phyloP scores from a whole-genome alignment of 2,888 invertebrate genomes.

The Melolontha melolontha region DNA sequence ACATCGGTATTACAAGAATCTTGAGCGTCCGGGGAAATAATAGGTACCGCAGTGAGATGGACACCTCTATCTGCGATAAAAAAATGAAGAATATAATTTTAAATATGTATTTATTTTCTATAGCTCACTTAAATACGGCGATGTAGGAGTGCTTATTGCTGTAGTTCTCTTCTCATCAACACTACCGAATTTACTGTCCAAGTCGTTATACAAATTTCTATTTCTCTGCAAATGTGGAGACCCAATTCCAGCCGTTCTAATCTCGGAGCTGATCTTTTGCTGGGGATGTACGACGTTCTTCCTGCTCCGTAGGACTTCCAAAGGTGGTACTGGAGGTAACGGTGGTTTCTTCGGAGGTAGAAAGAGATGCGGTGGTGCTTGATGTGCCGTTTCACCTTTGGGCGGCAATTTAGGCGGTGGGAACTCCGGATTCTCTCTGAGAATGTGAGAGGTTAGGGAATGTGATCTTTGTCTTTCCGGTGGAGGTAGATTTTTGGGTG shows the following conservation, averaged over 20 bases:
- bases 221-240: constrained; percentile 75
- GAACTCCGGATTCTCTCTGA: constrained; percentile 51
- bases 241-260: constrained; percentile 73
- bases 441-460: constrained; percentile 63
- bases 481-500: constrained; percentile 72
- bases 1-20: constrained; percentile 55
- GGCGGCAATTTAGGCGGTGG: constrained; percentile 71
- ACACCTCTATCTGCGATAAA: constrained; percentile 50
- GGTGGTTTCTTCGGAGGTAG: constrained; percentile 80
- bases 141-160: constrained; percentile 64
- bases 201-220: constrained; percentile 70
- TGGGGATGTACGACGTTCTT: constrained; percentile 59
- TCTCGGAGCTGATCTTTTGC: constrained; percentile 65
- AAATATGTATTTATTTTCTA: neutral
- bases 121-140: constrained; percentile 61
- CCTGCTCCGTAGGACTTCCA: constrained; percentile 72
- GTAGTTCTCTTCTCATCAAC: constrained; percentile 51
- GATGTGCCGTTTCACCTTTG: constrained; percentile 65
- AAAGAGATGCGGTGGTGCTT: constrained; percentile 68
- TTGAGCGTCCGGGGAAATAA: constrained; percentile 50
- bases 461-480: constrained; percentile 71
- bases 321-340: constrained; percentile 76
- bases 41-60: constrained; percentile 52
- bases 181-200: constrained; percentile 65
- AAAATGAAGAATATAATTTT: neutral